These are phyloP conservation scores for Hepsetus odoe DNA, from an alignment of 2,113 vertebrate genomes.

Conservation along the genomic window DNA sequence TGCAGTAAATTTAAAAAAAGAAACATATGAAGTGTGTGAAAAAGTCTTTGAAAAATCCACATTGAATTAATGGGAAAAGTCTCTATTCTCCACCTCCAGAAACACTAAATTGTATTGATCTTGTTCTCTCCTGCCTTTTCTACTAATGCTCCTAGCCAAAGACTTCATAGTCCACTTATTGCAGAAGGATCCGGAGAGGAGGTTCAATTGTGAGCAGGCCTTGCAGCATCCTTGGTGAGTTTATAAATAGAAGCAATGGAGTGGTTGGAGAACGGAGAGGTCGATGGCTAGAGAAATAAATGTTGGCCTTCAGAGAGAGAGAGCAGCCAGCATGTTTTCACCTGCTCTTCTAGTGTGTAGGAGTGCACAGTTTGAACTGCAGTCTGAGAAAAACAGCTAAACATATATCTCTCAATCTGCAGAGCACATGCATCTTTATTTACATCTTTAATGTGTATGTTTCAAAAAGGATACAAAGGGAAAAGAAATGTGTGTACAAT, in stretches of 20 bases:
- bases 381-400: not conserved
- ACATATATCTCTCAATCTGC: too few species aligned
- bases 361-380: constrained; percentile 1
- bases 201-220: constrained; percentile 84
- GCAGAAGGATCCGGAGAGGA: constrained; percentile 83
- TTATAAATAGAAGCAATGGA: constrained; percentile 44
- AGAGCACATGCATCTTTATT: too few species aligned
- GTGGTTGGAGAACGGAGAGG: not conserved
- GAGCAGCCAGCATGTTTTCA: not conserved
- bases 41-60: constrained; percentile 16
- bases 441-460: too few species aligned
- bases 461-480: too few species aligned
- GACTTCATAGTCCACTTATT: constrained; percentile 87
- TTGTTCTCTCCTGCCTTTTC: constrained; percentile 34
- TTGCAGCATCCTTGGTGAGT: constrained; percentile 86
- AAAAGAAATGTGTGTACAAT: too few species aligned
- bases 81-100: constrained; percentile 17
- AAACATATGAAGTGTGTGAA: constrained; percentile 5
- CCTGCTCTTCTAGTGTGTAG: not conserved
- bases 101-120: constrained; percentile 42
- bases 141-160: constrained; percentile 74
- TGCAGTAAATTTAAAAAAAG: not conserved
- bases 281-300: constrained; percentile 29
- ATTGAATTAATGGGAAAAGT: constrained; percentile 28
- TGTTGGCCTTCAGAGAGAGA: constrained; percentile 20